Percentiles rank a stretch among this genome's conserved stretches.
phyloP scores from a whole-genome alignment of 2,888 invertebrate species.

The Itoplectis maculator region DNA sequence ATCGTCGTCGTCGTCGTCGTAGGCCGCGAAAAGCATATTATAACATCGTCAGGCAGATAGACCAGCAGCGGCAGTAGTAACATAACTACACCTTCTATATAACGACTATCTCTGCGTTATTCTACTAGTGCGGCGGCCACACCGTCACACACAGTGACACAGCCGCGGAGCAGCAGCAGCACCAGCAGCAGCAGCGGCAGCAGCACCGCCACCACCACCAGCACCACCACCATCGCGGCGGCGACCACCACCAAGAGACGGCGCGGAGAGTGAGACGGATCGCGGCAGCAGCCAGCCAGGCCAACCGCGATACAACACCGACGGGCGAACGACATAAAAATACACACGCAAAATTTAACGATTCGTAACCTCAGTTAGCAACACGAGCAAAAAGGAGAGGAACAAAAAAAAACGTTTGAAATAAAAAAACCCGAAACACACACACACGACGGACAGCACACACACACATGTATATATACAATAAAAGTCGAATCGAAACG shows the following conservation, averaged over 20 bases:
- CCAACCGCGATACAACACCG: constrained; percentile 5
- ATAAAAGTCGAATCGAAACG: constrained; percentile 20
- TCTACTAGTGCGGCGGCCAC: constrained; percentile 45
- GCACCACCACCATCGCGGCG: constrained; percentile 11
- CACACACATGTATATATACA: not conserved
- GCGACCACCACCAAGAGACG: constrained; percentile 7
- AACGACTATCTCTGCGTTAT: constrained; percentile 28
- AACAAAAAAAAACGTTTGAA: not conserved
- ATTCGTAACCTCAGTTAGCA: too few relatives aligned
- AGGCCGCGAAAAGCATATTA: constrained; percentile 47
- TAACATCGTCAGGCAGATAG: constrained; percentile 34
- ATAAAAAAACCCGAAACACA: not conserved
- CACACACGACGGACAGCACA: not conserved
- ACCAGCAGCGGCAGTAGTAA: constrained; percentile 27
- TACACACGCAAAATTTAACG: not conserved
- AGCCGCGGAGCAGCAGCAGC: too few relatives aligned
- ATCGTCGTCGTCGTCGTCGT: constrained; percentile 41
- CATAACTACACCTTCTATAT: constrained; percentile 42
- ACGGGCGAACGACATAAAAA: not conserved
- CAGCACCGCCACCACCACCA: not conserved
- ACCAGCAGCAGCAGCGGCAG: not conserved
- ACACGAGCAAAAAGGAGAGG: not conserved
- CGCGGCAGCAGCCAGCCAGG: constrained; percentile 13
- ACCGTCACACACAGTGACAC: constrained; percentile 6
- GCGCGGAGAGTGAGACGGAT: constrained; percentile 19